Conservation (phyloP, 2,797 vertebrate species). For the Thalassophryne amazonica region DNA sequence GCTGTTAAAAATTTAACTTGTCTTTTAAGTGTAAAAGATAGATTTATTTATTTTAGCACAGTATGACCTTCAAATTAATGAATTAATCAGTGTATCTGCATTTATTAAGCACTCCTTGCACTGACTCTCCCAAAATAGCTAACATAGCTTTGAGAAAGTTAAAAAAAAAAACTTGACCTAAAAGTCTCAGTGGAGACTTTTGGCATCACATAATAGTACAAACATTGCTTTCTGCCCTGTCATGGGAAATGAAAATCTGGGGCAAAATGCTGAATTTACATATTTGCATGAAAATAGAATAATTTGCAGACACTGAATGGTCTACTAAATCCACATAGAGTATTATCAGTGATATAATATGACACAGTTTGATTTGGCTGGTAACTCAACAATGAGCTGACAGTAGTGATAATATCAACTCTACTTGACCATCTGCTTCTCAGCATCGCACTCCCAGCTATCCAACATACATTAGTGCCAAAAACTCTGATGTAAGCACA, state of each 20-base stretch:
- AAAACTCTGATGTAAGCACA: constrained; percentile 60
- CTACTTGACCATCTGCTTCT: constrained; percentile 78
- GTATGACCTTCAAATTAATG: too few relatives aligned
- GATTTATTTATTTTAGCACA: too few relatives aligned
- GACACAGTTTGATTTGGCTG: constrained; percentile 35
- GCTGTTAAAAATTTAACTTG: too few relatives aligned
- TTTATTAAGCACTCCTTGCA: too few relatives aligned
- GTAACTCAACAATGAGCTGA: constrained; percentile 42
- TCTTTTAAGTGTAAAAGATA: too few relatives aligned
- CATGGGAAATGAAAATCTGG: not conserved
- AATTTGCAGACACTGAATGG: not conserved
- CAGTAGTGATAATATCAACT: constrained; percentile 51
- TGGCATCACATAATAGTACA: not conserved
- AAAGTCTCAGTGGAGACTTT: not conserved
- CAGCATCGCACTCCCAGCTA: constrained; percentile 61
- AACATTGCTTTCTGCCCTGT: not conserved
- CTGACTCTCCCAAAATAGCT: too few relatives aligned
- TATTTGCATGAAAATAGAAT: not conserved
- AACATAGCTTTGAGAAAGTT: too few relatives aligned
- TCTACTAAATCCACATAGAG: not conserved
- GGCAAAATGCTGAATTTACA: not conserved
- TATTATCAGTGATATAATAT: too few relatives aligned
- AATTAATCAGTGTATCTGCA: too few relatives aligned
- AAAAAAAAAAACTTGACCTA: not conserved
- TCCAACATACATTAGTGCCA: constrained; percentile 55